Base-by-base conservation (phyloP, 2,113 vertebrate genomes). In the Chlamydotis undulata region DNA sequence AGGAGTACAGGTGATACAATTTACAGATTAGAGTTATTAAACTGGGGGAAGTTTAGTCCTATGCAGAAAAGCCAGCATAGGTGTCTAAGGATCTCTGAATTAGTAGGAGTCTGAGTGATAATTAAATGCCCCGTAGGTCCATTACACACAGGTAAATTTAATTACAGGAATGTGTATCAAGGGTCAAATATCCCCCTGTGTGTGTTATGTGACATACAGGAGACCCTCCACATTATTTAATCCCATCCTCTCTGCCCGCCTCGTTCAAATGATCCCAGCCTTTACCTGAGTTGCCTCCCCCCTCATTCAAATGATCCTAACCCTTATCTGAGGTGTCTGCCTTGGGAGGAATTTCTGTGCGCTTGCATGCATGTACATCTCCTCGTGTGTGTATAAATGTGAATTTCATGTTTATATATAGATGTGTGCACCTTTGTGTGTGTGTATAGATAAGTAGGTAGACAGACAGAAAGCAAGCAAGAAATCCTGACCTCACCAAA, bases 351-450 rank as follows among this genome's bases (percentile, higher is more conserved):
- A 56, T 94, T 78, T 41, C 28, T 63, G 14, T 41, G 19, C 75
- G 31, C 61, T 70, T 43, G 8, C 0, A 0, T 78, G 43, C 65
- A 17, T 25, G 19, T 41, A 14, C 17, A 11, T 4, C 43, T 75
- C 70, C 21, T 5, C 1, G 5, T 18, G 18, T 43, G 31, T 53
- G 9, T 78, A 28, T 75, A 68, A 78, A 59, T 59, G 49, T n/a
- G 69, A 63, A 35, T 49, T 82, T 71, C 21, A 18, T 60, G 29
- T 67, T 78, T 71, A 25, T 15, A 18, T n/a, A 8, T 7, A 23
- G 43, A 19, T 35, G 18, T 23, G 3, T 14, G 6, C 33, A 43
- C 25, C 50, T 90, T 61, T 76, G 24, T 80, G 33, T 69, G 19
- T 49, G 26, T 82, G 14, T 77, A 11, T 14, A 69, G 19, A 28